Percentiles rank a stretch among this genome's conserved stretches.
Evolutionary conservation across 2,797 vertebrate species (phyloP).

Genomic region (Anguilla obscura): DNA sequence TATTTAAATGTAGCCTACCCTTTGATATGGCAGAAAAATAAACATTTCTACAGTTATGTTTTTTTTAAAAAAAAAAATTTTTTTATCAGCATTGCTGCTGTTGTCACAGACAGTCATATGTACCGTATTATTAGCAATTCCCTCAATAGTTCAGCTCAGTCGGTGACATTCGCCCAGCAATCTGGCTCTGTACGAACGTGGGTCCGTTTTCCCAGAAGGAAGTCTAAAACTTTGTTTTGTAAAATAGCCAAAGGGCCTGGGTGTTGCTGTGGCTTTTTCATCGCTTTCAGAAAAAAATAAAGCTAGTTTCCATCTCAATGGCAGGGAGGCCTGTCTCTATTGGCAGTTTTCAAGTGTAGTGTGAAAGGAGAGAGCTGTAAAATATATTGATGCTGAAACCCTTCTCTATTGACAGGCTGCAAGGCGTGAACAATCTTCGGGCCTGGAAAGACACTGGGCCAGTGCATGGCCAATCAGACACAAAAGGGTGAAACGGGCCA

Average conservation of each 20-base stretch:
- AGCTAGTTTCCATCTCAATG: constrained; percentile 74
- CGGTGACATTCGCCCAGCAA: constrained; percentile 29
- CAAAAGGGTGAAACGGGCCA: constrained; percentile 81
- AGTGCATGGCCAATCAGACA: constrained; percentile 71
- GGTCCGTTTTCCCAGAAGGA: constrained; percentile 30
- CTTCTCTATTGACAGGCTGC: constrained; percentile 66
- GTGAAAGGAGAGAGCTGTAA: constrained; percentile 74
- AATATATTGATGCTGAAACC: constrained; percentile 76
- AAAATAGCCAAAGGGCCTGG: constrained; percentile 43
- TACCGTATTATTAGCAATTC: not conserved
- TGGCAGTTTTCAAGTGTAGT: constrained; percentile 73
- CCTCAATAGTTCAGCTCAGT: constrained; percentile 7
- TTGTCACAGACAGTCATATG: not conserved
- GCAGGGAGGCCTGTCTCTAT: constrained; percentile 59
- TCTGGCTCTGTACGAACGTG: constrained; percentile 33
- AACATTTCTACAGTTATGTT: not conserved
- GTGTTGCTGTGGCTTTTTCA: constrained; percentile 39
- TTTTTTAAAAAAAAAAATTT: too few relatives aligned
- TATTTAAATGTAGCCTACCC: not conserved
- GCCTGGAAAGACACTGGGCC: constrained; percentile 63
- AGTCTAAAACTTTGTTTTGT: constrained; percentile 39
- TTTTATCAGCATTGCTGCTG: not conserved
- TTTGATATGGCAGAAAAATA: not conserved
- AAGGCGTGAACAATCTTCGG: constrained; percentile 73
- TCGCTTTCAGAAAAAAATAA: constrained; percentile 36